Evolutionary conservation across 2,797 vertebrate species (phyloP).

Genomic region (Thripadectes ignobilis): DNA sequence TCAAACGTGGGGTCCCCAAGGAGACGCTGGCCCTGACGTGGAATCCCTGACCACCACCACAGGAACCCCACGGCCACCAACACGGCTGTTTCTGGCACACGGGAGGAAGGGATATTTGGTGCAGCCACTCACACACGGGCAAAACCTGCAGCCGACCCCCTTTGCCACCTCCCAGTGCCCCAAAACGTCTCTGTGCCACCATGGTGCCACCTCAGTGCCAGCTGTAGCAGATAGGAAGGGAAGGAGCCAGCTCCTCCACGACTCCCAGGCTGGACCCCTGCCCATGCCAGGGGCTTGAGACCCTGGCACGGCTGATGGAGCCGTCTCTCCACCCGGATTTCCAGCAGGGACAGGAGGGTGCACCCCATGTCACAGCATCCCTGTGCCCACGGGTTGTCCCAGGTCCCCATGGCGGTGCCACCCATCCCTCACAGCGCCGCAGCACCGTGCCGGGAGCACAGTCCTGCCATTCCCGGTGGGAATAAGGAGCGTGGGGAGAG

Average conservation of each 20-base stretch:
- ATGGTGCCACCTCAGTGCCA: accelerated
- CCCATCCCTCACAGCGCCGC: accelerated
- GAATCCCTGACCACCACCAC: accelerated
- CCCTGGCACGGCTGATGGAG: accelerated
- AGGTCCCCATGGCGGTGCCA: not conserved
- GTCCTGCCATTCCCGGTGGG: not conserved
- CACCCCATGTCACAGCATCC: not conserved
- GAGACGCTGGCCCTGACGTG: accelerated
- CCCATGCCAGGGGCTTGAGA: accelerated
- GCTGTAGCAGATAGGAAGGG: accelerated
- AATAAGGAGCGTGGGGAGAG: not conserved
- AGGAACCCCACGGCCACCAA: not conserved
- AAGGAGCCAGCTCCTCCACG: accelerated
- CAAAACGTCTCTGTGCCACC: accelerated
- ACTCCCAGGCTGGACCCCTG: not conserved
- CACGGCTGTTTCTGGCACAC: accelerated
- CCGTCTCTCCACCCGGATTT: accelerated
- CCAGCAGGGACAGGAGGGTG: accelerated
- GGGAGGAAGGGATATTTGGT: not conserved
- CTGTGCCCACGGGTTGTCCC: not conserved
- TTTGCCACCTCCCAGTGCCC: not conserved
- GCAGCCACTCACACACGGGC: not conserved
- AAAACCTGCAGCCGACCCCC: accelerated
- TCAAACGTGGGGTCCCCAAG: accelerated
- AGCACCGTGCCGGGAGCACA: accelerated